phyloP scores from a whole-genome alignment of 2,888 invertebrate genomes.

The Drosophila hamatofila region DNA sequence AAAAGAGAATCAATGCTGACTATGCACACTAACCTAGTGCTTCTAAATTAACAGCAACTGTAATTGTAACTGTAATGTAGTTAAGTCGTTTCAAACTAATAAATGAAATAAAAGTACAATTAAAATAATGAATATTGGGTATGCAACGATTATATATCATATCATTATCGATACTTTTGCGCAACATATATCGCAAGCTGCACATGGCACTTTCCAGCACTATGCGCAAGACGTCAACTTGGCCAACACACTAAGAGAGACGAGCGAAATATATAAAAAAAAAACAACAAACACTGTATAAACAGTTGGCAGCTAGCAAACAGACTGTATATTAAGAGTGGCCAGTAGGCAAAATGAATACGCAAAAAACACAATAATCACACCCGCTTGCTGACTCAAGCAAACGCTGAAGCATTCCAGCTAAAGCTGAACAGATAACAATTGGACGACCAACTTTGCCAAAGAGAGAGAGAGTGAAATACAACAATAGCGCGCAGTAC shows the following conservation, averaged over 20 bases:
- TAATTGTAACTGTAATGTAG: slow-evolving; percentile 34
- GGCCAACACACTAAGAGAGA: slow-evolving; percentile 22
- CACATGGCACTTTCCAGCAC: slow-evolving; percentile 43
- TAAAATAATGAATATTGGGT: neutral
- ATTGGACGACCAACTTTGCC: slow-evolving; percentile 2
- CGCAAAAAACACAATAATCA: slow-evolving; percentile 25
- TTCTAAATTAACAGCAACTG: slow-evolving; percentile 18
- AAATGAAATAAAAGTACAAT: slow-evolving; percentile 28
- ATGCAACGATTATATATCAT: neutral
- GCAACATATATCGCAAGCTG: slow-evolving; percentile 5
- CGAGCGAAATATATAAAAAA: slow-evolving; percentile 8
- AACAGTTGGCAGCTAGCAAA: slow-evolving; percentile 67
- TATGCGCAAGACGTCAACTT: slow-evolving; percentile 33
- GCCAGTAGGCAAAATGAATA: slow-evolving; percentile 24
- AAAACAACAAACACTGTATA: slow-evolving; percentile 59
- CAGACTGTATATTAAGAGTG: slow-evolving; percentile 20
- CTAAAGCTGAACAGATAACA: slow-evolving; percentile 43
- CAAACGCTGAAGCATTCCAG: slow-evolving; percentile 26
- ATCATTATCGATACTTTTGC: slow-evolving; percentile 42
- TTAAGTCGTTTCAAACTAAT: slow-evolving; percentile 36
- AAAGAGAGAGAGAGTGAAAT: slow-evolving; percentile 13
- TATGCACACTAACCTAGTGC: neutral
- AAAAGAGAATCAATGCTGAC: slow-evolving; percentile 1
- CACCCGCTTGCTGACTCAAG: slow-evolving; percentile 30
- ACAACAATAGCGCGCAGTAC: slow-evolving; percentile 21